Evolutionary conservation across 2,113 vertebrate species (phyloP).

Genomic region (Paramisgurnus dabryanus): DNA sequence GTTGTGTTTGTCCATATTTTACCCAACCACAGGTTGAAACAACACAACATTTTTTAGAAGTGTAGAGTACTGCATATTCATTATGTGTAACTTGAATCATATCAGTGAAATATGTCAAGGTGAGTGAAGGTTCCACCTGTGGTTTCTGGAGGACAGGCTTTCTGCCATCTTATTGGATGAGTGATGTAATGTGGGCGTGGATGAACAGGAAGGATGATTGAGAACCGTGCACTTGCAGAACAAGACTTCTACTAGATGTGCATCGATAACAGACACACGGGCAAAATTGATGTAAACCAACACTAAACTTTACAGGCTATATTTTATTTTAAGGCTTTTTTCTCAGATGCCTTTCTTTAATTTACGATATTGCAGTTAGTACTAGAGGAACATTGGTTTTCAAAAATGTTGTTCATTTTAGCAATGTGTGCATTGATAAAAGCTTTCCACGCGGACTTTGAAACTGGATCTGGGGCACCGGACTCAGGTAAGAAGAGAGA

Average conservation of each 20-base stretch:
- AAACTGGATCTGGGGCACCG: constrained; percentile 44
- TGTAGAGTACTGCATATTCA: too few species aligned
- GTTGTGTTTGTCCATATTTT: too few species aligned
- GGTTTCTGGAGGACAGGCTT: constrained; percentile 4
- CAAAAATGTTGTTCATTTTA: constrained; percentile 27
- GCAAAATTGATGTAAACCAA: neutral
- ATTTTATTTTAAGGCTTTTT: neutral
- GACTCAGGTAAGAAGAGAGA: constrained; percentile 50
- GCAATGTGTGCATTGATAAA: constrained; percentile 17
- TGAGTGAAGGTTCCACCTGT: constrained; percentile 16
- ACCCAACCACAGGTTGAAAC: too few species aligned
- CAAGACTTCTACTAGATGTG: constrained; percentile 17
- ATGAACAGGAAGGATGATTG: constrained; percentile 9
- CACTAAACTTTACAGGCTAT: neutral
- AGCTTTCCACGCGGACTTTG: constrained; percentile 40
- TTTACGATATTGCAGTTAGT: neutral
- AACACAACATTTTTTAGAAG: too few species aligned
- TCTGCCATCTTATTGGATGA: constrained; percentile 31
- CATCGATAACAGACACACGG: constrained; percentile 23
- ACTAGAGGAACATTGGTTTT: constrained; percentile 18
- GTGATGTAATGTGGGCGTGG: constrained; percentile 30
- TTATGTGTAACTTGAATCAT: too few species aligned
- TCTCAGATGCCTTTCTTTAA: neutral
- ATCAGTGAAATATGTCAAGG: neutral
- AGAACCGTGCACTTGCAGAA: constrained; percentile 35